Percentiles rank a stretch among this genome's conserved stretches.
Evolutionary conservation across 2,797 vertebrate species (phyloP).

Genomic region (Adrianichthys oophorus): DNA sequence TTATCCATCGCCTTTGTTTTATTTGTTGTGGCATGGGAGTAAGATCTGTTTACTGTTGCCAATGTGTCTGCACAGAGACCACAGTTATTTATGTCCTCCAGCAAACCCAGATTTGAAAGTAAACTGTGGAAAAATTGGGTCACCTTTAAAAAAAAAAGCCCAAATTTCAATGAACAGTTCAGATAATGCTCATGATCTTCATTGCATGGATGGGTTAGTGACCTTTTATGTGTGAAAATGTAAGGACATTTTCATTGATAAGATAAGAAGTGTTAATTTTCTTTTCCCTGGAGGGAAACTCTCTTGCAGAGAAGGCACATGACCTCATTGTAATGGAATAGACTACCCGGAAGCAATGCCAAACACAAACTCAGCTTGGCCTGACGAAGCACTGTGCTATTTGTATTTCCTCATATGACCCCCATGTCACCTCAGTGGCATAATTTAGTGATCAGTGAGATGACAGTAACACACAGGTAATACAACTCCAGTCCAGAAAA

Average conservation of each 20-base stretch:
- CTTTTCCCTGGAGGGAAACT: constrained; percentile 10
- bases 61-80: too few relatives aligned
- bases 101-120: too few relatives aligned
- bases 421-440: constrained; percentile 22
- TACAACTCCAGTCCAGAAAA: neutral
- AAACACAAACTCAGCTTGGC: constrained; percentile 22
- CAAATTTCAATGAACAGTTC: neutral
- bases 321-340: constrained; percentile 20
- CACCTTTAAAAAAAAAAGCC: neutral
- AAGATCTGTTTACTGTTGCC: constrained; percentile 7
- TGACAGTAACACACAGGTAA: constrained; percentile 6
- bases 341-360: constrained; percentile 39
- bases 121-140: neutral
- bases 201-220: too few relatives aligned
- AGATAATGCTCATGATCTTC: too few relatives aligned
- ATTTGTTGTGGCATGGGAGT: constrained; percentile 35
- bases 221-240: too few relatives aligned
- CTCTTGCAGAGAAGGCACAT: constrained; percentile 2
- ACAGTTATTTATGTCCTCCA: too few relatives aligned
- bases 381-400: constrained; percentile 56
- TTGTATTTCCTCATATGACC: constrained; percentile 44
- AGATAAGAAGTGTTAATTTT: constrained; percentile 10
- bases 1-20: constrained; percentile 5
- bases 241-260: neutral
- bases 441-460: constrained; percentile 15